These are phyloP conservation scores for Physocephala rufipes DNA, from an alignment of 2,888 invertebrate species.

Conservation along the genomic window DNA sequence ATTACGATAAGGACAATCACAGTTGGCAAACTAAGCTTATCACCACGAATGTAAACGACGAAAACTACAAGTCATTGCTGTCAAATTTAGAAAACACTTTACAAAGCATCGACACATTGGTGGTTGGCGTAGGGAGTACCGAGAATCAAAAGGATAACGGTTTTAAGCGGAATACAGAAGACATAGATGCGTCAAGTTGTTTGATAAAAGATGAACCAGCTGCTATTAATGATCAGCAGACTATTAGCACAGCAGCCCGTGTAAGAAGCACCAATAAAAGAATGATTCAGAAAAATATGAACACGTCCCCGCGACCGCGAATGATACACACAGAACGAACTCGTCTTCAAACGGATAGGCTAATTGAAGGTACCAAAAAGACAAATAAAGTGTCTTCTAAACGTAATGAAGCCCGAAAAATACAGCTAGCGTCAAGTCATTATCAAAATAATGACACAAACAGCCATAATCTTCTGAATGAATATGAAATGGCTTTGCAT, in stretches of 20 bases:
- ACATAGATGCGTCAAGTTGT: background rate
- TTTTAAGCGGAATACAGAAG: constrained; percentile 32
- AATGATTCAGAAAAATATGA: background rate
- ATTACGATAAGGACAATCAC: constrained; percentile 46
- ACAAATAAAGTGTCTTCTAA: constrained; percentile 70
- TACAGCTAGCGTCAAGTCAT: constrained; percentile 38
- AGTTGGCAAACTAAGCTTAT: constrained; percentile 61
- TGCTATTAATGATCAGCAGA: background rate
- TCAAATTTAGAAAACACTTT: constrained; percentile 67
- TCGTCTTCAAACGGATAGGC: constrained; percentile 61
- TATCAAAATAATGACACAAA: background rate
- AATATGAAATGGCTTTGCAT: constrained; percentile 62
- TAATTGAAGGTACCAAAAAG: constrained; percentile 64
- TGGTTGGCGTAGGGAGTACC: constrained; percentile 48
- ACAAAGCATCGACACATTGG: constrained; percentile 66
- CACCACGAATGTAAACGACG: constrained; percentile 56
- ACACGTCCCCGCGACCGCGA: constrained; percentile 69
- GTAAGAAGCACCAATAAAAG: constrained; percentile 53
- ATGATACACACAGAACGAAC: constrained; percentile 82
- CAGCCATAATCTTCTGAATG: constrained; percentile 50
- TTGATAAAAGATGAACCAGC: no score
- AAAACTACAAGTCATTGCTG: constrained; percentile 66
- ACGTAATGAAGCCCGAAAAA: constrained; percentile 54
- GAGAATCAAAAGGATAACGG: constrained; percentile 48
- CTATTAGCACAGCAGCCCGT: constrained; percentile 34